phyloP scores from a whole-genome alignment of 2,888 invertebrate species.

The Synanthedon tipuliformis region DNA sequence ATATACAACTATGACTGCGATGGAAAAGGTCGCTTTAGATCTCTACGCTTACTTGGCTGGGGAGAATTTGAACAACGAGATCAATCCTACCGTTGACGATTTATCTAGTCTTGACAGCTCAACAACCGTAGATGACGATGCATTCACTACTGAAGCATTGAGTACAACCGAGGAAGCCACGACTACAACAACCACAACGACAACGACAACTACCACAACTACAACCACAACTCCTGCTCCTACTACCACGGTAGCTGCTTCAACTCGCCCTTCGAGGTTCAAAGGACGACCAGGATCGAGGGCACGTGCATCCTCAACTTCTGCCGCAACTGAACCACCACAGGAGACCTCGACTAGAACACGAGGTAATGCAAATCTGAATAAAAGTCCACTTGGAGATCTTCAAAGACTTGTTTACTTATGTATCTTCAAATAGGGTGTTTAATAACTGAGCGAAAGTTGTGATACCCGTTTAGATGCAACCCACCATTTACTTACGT shows the following conservation, averaged over 20 bases:
- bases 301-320: slow-evolving; percentile 52
- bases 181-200: slow-evolving; percentile 58
- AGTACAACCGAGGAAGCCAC: slow-evolving; percentile 61
- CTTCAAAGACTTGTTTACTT: neutral
- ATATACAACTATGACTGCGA: slow-evolving; percentile 75
- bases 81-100: slow-evolving; percentile 44
- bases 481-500: neutral
- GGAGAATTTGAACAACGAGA: slow-evolving; percentile 73
- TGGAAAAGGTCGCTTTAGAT: slow-evolving; percentile 86
- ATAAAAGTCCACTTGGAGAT: neutral
- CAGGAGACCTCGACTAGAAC: slow-evolving; percentile 56
- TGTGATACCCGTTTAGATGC: slow-evolving; percentile 7
- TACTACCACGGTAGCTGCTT: slow-evolving; percentile 48
- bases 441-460: slow-evolving; percentile 6
- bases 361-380: slow-evolving; percentile 42
- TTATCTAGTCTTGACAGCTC: slow-evolving; percentile 39
- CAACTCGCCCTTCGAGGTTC: slow-evolving; percentile 58
- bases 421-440: neutral
- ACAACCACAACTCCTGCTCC: slow-evolving; percentile 70
- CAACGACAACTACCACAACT: slow-evolving; percentile 68
- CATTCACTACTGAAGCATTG: slow-evolving; percentile 55
- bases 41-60: slow-evolving; percentile 82
- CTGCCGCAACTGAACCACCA: slow-evolving; percentile 49
- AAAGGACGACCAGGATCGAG: slow-evolving; percentile 54
- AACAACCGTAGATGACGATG: slow-evolving; percentile 43